Evolutionary conservation across 2,797 vertebrate genomes (phyloP).

Genomic region (Sphenodon punctatus): DNA sequence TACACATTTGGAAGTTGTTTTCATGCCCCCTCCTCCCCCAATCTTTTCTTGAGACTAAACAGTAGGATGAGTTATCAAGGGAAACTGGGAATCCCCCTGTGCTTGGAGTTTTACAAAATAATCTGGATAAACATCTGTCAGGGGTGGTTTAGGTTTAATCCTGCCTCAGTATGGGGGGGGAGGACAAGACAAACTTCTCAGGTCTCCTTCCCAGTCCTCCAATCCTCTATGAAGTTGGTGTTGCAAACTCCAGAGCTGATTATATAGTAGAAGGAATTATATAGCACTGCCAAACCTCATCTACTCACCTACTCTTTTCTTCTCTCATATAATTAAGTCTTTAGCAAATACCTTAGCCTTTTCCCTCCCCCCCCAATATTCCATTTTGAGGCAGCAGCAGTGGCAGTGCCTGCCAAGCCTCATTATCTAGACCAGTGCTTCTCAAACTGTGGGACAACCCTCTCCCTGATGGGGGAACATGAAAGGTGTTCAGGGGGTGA

Average conservation of each 20-base stretch:
- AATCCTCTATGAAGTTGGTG: neutral
- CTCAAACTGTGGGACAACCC: no score
- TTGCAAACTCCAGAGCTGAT: neutral
- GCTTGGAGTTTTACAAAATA: no score
- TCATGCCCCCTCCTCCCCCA: no score
- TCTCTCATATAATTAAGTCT: neutral
- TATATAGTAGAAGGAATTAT: neutral
- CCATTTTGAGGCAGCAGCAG: neutral
- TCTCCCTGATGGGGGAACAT: no score
- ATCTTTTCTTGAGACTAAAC: no score
- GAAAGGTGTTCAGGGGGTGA: no score
- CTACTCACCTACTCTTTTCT: neutral
- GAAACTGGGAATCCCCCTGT: no score
- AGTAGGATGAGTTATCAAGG: no score
- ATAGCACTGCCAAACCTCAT: neutral
- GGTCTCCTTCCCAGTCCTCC: neutral
- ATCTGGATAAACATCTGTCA: no score
- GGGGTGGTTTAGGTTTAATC: neutral
- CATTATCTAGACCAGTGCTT: neutral
- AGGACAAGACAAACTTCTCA: neutral
- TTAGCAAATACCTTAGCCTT: neutral
- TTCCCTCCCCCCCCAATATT: neutral
- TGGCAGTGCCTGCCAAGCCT: neutral
- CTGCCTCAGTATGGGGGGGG: neutral
- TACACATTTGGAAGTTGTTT: no score